A percentile compares a stretch with the other conserved stretches of the same genome.
phyloP scores from a whole-genome alignment of 2,888 invertebrate genomes.

The Cheiracanthium punctorium region DNA sequence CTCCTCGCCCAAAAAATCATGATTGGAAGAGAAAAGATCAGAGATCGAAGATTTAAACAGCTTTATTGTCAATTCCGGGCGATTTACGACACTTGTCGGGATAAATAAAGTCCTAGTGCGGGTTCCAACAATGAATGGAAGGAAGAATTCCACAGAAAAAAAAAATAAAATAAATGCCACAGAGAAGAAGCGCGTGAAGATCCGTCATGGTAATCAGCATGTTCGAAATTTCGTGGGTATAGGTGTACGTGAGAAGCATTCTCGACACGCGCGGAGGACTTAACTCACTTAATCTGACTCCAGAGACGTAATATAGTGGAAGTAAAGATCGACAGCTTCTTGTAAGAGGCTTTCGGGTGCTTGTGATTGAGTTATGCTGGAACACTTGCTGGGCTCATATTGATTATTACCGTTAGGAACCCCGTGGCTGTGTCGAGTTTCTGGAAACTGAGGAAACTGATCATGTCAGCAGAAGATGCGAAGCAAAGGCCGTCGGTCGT shows the following conservation, averaged over 20 bases:
- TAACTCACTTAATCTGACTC: neutral
- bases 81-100: constrained; percentile 38
- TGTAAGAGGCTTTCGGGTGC: neutral
- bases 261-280: neutral
- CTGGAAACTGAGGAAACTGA: neutral
- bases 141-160: neutral
- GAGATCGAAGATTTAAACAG: neutral
- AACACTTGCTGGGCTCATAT: neutral
- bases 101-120: constrained; percentile 14
- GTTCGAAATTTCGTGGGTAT: neutral
- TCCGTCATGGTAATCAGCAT: constrained; percentile 6
- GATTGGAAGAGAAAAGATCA: neutral
- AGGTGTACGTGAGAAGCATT: neutral
- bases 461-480: neutral
- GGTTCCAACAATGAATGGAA: neutral
- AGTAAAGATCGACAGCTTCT: neutral
- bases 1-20: neutral
- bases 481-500: neutral
- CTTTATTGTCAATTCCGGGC: constrained; percentile 34
- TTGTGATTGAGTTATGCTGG: constrained; percentile 3
- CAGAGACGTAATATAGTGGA: neutral
- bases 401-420: neutral
- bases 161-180: too few relatives aligned
- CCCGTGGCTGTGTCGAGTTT: neutral
- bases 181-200: neutral